Evolutionary conservation across 1,140 invertebrate genomes (phyloP), one percentile per base, ranked within the genome.

Genomic region (Hycleus phaleratus): DNA sequence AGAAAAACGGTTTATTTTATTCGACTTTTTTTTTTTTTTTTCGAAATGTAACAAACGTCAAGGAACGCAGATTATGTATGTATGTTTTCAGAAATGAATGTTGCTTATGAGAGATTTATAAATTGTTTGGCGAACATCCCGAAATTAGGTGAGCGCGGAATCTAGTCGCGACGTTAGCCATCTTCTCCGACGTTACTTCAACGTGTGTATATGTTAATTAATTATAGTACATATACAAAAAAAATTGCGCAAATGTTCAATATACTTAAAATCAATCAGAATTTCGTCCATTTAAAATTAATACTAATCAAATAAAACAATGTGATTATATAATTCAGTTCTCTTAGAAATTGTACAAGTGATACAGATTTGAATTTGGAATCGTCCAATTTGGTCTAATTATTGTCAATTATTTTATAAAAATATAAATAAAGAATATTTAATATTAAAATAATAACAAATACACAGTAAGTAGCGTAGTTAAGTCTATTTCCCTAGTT

Each of bases 111-210:
- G 52, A 42, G 48, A 55, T 61, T 61, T 58, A 58, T 58, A 61
- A 61, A 61, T 58, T 61, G 60, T 61, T 61, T 58, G 60, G 60
- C 55, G 46, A 32, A 45, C 53, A 61, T 61, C 49, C 56, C 60
- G 39, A 49, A 50, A 40, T 55, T 58, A 55, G 56, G 47, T 60
- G 45, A 54, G 50, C 47, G 32, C 39, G 42, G 55, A 58, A 58
- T 58, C 51, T 45, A 56, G 42, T 58, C 54, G 49, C 50, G 39
- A 48, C 42, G 42, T 42, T 42, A 38, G 26, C 48, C 50, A 26
- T 54, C 46, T 52, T 43, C 43, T 49, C 46, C 43, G 38, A 47
- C 50, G 45, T 40, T 38, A 49, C 45, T 38, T 58, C 46, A 52
- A 54, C 49, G 50, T 59, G 50, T 59, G 57, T 59, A 59, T 55